phyloP scores from a whole-genome alignment of 2,888 invertebrate species.

The Conistra vaccinii region DNA sequence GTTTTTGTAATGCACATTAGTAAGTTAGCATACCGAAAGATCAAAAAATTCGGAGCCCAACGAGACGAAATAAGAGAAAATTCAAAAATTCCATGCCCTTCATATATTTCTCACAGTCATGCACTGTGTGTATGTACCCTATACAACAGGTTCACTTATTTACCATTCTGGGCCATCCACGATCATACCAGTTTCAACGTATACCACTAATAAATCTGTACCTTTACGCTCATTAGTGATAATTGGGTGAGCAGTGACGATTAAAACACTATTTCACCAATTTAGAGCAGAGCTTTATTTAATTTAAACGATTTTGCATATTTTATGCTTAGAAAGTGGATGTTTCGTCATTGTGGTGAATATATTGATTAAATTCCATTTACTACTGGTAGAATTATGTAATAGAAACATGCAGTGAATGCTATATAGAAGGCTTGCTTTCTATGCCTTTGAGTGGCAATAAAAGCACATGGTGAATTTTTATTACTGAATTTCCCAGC shows the following conservation, averaged over 20 bases:
- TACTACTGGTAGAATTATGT: neutral
- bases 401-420: constrained; percentile 16
- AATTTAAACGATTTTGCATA: neutral
- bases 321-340: constrained; percentile 14
- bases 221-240: neutral
- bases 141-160: constrained; percentile 25
- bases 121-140: neutral
- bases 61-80: no score
- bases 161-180: constrained; percentile 11
- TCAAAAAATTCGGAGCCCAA: no score
- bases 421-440: neutral
- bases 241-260: neutral
- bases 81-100: neutral
- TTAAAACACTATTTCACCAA: neutral
- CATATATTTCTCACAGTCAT: neutral
- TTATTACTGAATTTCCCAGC: constrained; percentile 6
- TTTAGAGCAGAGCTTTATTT: neutral
- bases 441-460: constrained; percentile 12
- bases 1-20: neutral
- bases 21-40: neutral
- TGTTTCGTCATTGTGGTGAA: neutral
- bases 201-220: neutral
- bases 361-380: neutral
- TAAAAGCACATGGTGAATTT: neutral
- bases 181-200: constrained; percentile 30